Evolutionary conservation across 92 coral and sea anemone genomes (phyloP).

Genomic region (Porites cylindrica): DNA sequence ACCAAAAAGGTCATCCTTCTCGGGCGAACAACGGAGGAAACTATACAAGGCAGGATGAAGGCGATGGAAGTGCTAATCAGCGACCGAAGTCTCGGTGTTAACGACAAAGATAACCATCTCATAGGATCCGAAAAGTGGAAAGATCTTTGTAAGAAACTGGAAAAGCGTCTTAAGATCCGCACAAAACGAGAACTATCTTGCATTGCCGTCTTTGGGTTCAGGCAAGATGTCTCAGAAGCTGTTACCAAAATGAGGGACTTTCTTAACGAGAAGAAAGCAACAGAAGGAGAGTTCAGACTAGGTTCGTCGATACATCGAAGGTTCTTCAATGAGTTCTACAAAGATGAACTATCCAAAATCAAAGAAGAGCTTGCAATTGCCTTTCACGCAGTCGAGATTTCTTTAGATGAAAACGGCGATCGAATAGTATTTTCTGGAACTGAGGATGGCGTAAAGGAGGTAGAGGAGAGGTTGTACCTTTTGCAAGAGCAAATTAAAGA

Average conservation of each 20-base stretch:
- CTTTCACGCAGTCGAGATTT: conserved; percentile 21
- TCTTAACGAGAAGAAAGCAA: conserved; percentile 38
- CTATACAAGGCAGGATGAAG: background rate
- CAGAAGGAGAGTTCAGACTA: conserved; percentile 32
- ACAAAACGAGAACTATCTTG: conserved; percentile 26
- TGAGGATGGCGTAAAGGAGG: conserved; percentile 50
- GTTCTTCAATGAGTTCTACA: conserved; percentile 24
- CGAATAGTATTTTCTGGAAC: conserved; percentile 3
- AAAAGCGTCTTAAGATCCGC: conserved; percentile 32
- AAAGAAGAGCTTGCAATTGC: background rate
- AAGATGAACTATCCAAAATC: background rate
- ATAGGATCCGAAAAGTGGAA: conserved; percentile 26
- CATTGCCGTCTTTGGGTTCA: conserved; percentile 40
- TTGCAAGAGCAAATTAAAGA: conserved; percentile 38
- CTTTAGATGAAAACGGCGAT: conserved; percentile 3
- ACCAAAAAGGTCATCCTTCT: conserved; percentile 21
- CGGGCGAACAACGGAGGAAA: background rate
- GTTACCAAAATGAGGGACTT: conserved; percentile 43
- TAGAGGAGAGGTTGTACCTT: conserved; percentile 25
- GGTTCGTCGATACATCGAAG: conserved; percentile 21
- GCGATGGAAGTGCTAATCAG: conserved; percentile 16
- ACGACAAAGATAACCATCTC: background rate
- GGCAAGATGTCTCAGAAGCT: conserved; percentile 37
- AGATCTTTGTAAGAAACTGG: conserved; percentile 36
- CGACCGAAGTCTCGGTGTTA: conserved; percentile 8